These are phyloP conservation scores for Microchrysa polita DNA, from an alignment of 2,888 invertebrate species.

Conservation along the genomic window DNA sequence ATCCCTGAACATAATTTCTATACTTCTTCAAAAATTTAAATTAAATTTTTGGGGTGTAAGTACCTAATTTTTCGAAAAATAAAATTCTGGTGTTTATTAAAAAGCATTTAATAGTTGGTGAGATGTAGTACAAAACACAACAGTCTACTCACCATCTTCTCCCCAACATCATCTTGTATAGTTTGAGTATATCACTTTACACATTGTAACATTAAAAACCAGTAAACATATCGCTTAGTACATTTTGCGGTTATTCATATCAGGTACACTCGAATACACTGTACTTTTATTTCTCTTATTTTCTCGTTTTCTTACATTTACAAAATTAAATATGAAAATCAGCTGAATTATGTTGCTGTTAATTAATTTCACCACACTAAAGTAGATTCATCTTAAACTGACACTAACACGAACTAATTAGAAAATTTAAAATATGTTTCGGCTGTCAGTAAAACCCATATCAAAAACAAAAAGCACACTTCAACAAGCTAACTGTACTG, in stretches of 20 bases:
- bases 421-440: neutral
- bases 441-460: too few relatives aligned
- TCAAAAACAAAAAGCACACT: neutral
- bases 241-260: neutral
- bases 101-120: too few relatives aligned
- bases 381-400: neutral
- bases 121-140: too few relatives aligned
- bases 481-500: slow-evolving; percentile 2
- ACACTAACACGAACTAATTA: neutral
- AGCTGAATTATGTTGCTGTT: neutral
- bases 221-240: neutral
- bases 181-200: neutral
- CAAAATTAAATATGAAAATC: neutral
- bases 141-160: too few relatives aligned
- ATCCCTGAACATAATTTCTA: too few relatives aligned
- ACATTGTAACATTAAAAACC: neutral
- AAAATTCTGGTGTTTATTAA: too few relatives aligned
- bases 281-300: neutral
- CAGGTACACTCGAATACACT: neutral
- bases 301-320: too few relatives aligned
- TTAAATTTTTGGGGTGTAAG: too few relatives aligned
- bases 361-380: neutral
- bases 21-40: too few relatives aligned
- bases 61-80: too few relatives aligned
- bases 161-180: neutral